These are phyloP conservation scores for Nothoprocta perdicaria DNA, from an alignment of 2,113 vertebrate species.

Conservation along the genomic window DNA sequence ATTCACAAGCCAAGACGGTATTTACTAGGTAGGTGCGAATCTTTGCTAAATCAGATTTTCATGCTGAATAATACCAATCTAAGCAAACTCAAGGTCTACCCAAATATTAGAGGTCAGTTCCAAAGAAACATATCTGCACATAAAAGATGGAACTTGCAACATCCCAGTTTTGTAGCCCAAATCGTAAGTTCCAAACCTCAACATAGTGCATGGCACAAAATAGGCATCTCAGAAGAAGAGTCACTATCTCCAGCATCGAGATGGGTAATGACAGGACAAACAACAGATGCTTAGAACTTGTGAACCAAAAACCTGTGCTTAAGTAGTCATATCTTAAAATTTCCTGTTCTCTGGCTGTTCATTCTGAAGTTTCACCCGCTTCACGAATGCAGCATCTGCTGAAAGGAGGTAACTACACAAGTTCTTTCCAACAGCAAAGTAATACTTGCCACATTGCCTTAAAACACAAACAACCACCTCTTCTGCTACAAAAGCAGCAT, in stretches of 20 bases:
- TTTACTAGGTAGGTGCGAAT: not conserved
- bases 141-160: not conserved
- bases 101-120: not conserved
- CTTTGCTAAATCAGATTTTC: not conserved
- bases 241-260: rapidly evolving
- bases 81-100: not conserved
- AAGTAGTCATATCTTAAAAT: not conserved
- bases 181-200: not conserved
- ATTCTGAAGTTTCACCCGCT: not conserved
- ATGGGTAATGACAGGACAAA: not conserved
- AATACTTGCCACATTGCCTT: not conserved
- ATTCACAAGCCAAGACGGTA: not conserved
- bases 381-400: not conserved
- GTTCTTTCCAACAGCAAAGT: not conserved
- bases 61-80: not conserved
- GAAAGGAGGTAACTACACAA: not conserved
- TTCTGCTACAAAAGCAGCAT: not conserved
- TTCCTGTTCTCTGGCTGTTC: not conserved
- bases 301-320: not conserved
- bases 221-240: not conserved
- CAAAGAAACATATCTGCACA: not conserved
- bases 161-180: not conserved
- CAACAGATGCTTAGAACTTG: not conserved
- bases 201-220: not conserved
- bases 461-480: not conserved